Base-by-base conservation (phyloP, 2,888 invertebrate genomes). In the Ceraclea dissimilis region DNA sequence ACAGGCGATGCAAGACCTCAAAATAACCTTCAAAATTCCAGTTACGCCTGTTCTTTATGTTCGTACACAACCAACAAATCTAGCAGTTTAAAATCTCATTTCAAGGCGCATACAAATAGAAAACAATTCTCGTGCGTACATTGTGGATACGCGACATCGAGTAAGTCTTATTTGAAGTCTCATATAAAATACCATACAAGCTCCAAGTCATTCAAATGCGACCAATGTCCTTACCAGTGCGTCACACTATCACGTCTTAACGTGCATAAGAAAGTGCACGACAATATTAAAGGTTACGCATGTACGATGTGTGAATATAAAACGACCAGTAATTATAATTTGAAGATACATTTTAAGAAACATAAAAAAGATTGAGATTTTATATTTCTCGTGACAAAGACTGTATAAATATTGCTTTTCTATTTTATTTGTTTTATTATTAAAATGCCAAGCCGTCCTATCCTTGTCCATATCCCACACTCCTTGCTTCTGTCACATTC, bases 181-280 rank as follows among this genome's bases (percentile, higher is more conserved):
- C 60, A 60, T 39, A 49, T 57, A 10, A 26, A 51, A 13, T 60
- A 60, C 46, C 60, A 60, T 43, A 55, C 55, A 8, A 57, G 52
- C n/a, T 34, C 44, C 20, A 60, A 57, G 26, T 51, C 50, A 1
- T 57, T 43, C 44, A 52, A 52, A 44, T 60, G 60, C 33, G 51
- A 60, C 18, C 10, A 26, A 10, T 60, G 60, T 33, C 47, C 57
- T 13, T 60, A 57, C 21, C 46, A 52, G 21, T 55, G 55, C 18
- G 52, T 50, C 21, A 55, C 57, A 5, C 22, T 55, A 1, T 50
- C 55, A 2, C 49, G 55, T 19, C n/a, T 60, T 18, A 55, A 31
- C 6, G n/a, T 52, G 11, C 60, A 60, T 20, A 55, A 50, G 10
- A 57, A 47, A 26, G 49, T 47, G 19, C 60, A 60, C 33, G 39